These are phyloP conservation scores for Epicampocera succincta DNA, from an alignment of 2,888 invertebrate genomes.

Conservation along the genomic window DNA sequence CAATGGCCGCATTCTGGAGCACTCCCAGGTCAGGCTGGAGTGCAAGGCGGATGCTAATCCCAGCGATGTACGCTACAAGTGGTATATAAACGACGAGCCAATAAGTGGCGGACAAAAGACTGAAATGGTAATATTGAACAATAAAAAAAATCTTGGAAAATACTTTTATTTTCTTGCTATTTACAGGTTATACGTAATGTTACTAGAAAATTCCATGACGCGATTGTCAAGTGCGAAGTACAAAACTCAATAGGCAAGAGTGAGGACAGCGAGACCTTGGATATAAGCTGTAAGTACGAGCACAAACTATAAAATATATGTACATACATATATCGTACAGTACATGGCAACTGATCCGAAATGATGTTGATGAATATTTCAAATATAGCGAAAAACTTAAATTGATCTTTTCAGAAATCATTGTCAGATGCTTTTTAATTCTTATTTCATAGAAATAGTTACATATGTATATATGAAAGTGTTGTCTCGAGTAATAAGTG, in stretches of 20 bases:
- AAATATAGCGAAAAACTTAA: no score
- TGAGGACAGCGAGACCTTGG: conserved; percentile 91
- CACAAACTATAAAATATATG: no score
- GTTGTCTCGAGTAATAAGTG: no score
- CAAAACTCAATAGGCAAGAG: conserved; percentile 96
- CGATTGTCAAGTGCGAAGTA: conserved; percentile 94
- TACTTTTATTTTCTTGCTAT: neutral
- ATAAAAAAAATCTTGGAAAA: neutral
- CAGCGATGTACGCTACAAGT: conserved; percentile 90
- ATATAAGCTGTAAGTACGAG: conserved; percentile 92
- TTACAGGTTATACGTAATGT: conserved; percentile 88
- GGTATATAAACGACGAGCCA: conserved; percentile 92
- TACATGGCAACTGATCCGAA: no score
- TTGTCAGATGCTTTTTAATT: no score
- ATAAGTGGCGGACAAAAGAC: conserved; percentile 90
- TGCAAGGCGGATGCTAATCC: conserved; percentile 96
- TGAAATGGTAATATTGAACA: conserved; percentile 84
- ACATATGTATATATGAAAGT: no score
- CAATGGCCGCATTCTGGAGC: conserved; percentile 88
- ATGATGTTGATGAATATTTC: no score
- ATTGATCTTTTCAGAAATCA: no score
- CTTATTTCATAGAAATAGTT: no score
- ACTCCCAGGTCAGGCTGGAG: conserved; percentile 89
- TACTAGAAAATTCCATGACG: conserved; percentile 91
- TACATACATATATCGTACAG: no score